phyloP scores from a whole-genome alignment of 2,888 invertebrate genomes.

The Tromatobia lineatoria region DNA sequence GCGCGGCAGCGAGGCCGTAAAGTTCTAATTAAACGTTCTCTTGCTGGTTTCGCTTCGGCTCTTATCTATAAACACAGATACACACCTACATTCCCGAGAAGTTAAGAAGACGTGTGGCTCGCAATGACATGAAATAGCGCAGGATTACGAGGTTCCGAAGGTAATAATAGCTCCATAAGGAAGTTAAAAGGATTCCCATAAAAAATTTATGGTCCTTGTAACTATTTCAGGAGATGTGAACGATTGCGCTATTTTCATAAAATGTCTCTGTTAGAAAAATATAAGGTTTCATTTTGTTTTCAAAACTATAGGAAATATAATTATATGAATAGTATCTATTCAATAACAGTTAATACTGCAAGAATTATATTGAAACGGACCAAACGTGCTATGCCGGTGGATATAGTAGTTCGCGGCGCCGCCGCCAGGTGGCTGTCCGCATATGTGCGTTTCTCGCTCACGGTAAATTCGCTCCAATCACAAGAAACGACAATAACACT shows the following conservation, averaged over 20 bases:
- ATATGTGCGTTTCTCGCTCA: neutral
- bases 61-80: slow-evolving; percentile 18
- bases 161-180: slow-evolving; percentile 14
- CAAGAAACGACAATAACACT: slow-evolving; percentile 10
- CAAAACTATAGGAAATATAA: neutral
- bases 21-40: slow-evolving; percentile 62
- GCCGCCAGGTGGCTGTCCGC: neutral
- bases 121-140: slow-evolving; percentile 2
- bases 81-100: neutral
- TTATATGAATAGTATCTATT: neutral
- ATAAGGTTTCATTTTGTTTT: neutral
- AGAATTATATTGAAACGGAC: neutral
- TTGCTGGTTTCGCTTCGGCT: slow-evolving; percentile 29
- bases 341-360: neutral
- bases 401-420: neutral
- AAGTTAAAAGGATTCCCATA: neutral
- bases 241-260: neutral
- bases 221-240: neutral
- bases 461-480: slow-evolving; percentile 2
- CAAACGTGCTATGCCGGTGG: neutral
- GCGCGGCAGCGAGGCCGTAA: slow-evolving; percentile 18
- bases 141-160: neutral
- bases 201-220: slow-evolving; percentile 1
- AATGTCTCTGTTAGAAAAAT: neutral
- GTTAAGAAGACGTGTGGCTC: slow-evolving; percentile 6